Conservation (phyloP, 1,140 invertebrate species). For the Aphaenogaster floridana region DNA sequence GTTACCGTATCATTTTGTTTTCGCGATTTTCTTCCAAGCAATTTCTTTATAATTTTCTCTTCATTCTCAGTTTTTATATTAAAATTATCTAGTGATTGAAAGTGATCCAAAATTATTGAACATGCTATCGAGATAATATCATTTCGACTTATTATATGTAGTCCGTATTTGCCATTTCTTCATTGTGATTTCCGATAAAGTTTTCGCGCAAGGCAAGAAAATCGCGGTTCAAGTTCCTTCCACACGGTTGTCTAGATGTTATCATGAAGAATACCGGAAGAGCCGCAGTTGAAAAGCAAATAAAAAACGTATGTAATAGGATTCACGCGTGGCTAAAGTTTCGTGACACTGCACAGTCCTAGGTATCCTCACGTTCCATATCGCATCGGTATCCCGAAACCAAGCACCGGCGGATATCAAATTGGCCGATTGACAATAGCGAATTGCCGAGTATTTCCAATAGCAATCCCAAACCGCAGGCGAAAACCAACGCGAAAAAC, state of each 20-base stretch:
- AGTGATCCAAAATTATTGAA: not conserved
- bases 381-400: slow-evolving; percentile 30
- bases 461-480: not conserved
- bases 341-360: slow-evolving; percentile 2
- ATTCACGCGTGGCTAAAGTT: slow-evolving; percentile 46
- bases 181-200: not conserved
- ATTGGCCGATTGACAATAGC: slow-evolving; percentile 10
- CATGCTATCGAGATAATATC: not conserved
- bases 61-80: not conserved
- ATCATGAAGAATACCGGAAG: slow-evolving; percentile 25
- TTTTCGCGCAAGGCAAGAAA: not conserved
- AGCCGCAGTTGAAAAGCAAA: slow-evolving; percentile 20
- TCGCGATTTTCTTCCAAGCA: not conserved
- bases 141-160: not conserved
- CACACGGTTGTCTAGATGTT: slow-evolving; percentile 22
- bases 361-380: slow-evolving; percentile 8
- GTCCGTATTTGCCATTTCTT: not conserved
- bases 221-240: slow-evolving; percentile 4
- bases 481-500: not conserved
- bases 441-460: not conserved
- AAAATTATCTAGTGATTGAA: not conserved
- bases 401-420: not conserved
- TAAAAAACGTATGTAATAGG: slow-evolving; percentile 30
- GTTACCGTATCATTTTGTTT: not conserved
- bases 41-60: not conserved